Evolutionary conservation across 2,797 vertebrate genomes (phyloP), one percentile per base, ranked within the genome.

Genomic region (Bufotes viridis): DNA sequence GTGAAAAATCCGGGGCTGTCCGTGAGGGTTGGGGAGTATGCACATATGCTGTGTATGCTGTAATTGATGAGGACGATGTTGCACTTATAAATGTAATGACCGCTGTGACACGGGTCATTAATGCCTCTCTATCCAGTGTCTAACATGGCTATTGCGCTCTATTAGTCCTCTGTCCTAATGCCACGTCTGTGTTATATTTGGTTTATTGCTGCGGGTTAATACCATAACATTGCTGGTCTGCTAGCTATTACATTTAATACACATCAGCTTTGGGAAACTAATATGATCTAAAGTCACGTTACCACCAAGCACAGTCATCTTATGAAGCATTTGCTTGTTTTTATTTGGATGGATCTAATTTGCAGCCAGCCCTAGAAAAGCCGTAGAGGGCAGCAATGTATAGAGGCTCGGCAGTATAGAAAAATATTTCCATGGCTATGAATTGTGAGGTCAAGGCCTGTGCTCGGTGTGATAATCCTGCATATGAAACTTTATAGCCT

Each of bases 401-500:
- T 53, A 67, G 55, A 51, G 20, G 11, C 10, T 55, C 51, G 15
- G 2, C n/a, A 17, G 7, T 82, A 67, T 69, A 55, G 53, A 82
- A 82, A 69, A 82, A 55, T 70, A 26, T 53, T 51, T 69, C 49
- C 1, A 26, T 65, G 20, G 53, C 55, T 58, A 55, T 83, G 67
- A 72, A 17, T 63, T 81, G 26, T 72, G 42, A 61, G 42, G 34
- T 81, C 78, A 81, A 26, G 65, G 78, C 20, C 65, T 18, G 24
- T 18, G 55, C 29, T 13, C 22, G 58, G 74, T 53, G 51, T 58
- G 81, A 78, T 55, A 78, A 67, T 83, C 61, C 72, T 51, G 58
- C 72, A 78, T 58, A 69, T 65, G 87, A 83, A 87, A 83, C 57
- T 22, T 57, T 78, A 87, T 87, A 78, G 17, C 22, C 55, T 78